A percentile compares a stretch with the other conserved stretches of the same genome.
Evolutionary conservation across 2,113 vertebrate genomes (phyloP).

Genomic region (Triplophysa dalaica): DNA sequence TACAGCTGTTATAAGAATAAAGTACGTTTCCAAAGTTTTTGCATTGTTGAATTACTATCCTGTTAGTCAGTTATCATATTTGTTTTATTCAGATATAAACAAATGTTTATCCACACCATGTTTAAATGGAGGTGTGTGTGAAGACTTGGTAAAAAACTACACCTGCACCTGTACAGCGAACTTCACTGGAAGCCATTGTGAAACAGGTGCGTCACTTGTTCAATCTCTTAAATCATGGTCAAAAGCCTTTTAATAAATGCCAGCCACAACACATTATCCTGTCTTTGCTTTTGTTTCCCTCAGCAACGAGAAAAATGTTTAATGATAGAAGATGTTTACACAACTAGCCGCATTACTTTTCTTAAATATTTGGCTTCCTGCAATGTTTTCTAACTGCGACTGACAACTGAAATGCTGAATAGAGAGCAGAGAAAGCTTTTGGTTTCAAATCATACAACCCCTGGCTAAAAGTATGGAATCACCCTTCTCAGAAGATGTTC

Average conservation of each 20-base stretch:
- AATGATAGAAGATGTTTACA: constrained; percentile 52
- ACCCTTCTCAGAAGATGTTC: no score
- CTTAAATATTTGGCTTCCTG: constrained; percentile 43
- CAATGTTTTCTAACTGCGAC: no score
- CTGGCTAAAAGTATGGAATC: no score
- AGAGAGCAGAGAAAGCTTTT: not conserved
- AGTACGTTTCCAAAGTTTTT: not conserved
- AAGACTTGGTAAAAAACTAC: constrained; percentile 79
- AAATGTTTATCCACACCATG: constrained; percentile 85
- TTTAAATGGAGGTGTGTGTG: constrained; percentile 83
- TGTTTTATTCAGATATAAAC: constrained; percentile 77
- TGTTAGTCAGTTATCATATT: constrained; percentile 7
- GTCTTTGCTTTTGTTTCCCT: constrained; percentile 46
- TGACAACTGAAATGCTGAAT: no score
- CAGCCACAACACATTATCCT: constrained; percentile 38
- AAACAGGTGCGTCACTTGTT: constrained; percentile 79
- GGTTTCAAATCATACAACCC: constrained; percentile 39
- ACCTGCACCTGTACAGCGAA: constrained; percentile 78
- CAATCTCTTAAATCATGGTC: not conserved
- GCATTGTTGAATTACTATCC: constrained; percentile 8
- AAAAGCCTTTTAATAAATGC: not conserved
- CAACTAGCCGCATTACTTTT: constrained; percentile 47
- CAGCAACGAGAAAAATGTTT: constrained; percentile 40
- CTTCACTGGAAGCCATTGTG: constrained; percentile 83
- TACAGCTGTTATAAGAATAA: constrained; percentile 14